These are phyloP conservation scores for Amniataba percoides DNA, from an alignment of 2,797 vertebrate species.

Conservation along the genomic window DNA sequence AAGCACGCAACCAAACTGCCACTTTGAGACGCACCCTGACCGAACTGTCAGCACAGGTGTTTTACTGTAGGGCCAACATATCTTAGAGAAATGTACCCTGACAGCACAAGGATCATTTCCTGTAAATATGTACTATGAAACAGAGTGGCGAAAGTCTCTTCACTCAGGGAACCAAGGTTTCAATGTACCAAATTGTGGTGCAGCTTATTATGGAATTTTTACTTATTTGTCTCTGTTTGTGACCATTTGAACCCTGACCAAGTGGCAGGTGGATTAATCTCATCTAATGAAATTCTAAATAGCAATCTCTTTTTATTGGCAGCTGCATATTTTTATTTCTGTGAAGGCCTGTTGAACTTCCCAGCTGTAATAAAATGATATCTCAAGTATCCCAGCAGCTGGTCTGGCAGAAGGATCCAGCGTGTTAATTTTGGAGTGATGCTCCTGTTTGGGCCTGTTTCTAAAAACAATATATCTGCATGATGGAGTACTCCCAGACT, in stretches of 20 bases:
- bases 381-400: slow-evolving; percentile 56
- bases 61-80: too few species aligned
- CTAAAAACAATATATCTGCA: slow-evolving; percentile 51
- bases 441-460: slow-evolving; percentile 57
- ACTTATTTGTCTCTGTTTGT: slow-evolving; percentile 13
- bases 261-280: not conserved
- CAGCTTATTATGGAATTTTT: slow-evolving; percentile 23
- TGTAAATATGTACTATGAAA: too few species aligned
- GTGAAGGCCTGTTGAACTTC: slow-evolving; percentile 44
- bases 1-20: too few species aligned
- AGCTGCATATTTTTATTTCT: slow-evolving; percentile 47
- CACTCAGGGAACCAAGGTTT: too few species aligned
- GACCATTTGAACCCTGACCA: slow-evolving; percentile 25
- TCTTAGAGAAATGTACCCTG: too few species aligned
- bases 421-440: slow-evolving; percentile 72
- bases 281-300: slow-evolving; percentile 35
- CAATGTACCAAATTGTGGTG: not conserved
- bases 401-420: slow-evolving; percentile 44
- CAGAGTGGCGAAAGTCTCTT: too few species aligned
- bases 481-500: slow-evolving; percentile 20
- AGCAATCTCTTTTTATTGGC: slow-evolving; percentile 46
- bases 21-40: too few species aligned
- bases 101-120: too few species aligned
- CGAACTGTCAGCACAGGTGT: too few species aligned
- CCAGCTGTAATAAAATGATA: slow-evolving; percentile 53